Evolutionary conservation across 2,888 invertebrate species (phyloP).

Genomic region (Anorthoa munda): DNA sequence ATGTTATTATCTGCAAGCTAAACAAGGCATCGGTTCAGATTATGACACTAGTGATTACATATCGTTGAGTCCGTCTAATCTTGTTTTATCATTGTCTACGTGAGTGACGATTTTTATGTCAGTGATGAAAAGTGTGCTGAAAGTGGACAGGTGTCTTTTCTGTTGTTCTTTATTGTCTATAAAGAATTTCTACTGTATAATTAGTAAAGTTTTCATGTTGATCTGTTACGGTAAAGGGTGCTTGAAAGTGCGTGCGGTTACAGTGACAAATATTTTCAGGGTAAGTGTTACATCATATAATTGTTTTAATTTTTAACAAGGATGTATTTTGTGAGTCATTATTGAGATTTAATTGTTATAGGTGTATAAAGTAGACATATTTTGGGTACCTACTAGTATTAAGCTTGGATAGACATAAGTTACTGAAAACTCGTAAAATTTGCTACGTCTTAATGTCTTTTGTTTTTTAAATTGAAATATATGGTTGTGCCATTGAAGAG

Average conservation of each 20-base stretch:
- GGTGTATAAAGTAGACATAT: neutral
- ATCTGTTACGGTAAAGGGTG: constrained; percentile 46
- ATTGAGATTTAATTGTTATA: neutral
- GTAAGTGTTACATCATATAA: constrained; percentile 41
- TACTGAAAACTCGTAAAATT: too few relatives aligned
- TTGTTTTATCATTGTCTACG: constrained; percentile 66
- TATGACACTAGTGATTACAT: constrained; percentile 72
- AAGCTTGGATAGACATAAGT: too few relatives aligned
- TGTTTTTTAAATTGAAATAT: neutral
- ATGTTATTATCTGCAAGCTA: constrained; percentile 30
- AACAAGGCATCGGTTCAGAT: constrained; percentile 64
- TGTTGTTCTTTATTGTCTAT: constrained; percentile 47
- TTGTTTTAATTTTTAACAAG: neutral
- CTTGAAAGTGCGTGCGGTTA: constrained; percentile 34
- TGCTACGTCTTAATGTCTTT: too few relatives aligned
- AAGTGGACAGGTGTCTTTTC: constrained; percentile 64
- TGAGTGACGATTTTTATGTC: constrained; percentile 65
- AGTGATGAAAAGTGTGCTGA: constrained; percentile 69
- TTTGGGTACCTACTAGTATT: too few relatives aligned
- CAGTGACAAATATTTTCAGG: constrained; percentile 14
- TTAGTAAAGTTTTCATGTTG: constrained; percentile 50
- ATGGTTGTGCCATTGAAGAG: neutral
- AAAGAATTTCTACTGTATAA: constrained; percentile 44
- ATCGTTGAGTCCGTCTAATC: constrained; percentile 75
- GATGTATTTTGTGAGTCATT: neutral